Base-by-base conservation (phyloP, 2,797 vertebrate species). In the Spondyliosoma cantharus region DNA sequence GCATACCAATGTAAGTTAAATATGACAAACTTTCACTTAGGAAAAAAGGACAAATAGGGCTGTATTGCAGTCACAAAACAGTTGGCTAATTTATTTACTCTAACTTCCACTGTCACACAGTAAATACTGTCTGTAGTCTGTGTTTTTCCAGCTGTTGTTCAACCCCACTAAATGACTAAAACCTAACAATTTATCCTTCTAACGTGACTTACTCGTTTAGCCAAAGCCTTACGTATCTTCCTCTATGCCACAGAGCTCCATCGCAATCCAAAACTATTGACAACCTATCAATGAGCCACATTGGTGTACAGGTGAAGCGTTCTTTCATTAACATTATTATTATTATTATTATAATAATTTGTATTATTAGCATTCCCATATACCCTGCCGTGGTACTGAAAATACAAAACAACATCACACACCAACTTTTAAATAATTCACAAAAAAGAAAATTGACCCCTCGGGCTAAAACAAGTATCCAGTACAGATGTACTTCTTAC, bases 241-340 rank as follows among this genome's bases (percentile, higher is more conserved):
- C 27, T 17, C 20, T 25, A 20, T 46, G 45, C 24, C 45, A 29
- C 16, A 27, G 14, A 69, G 37, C 53, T 0, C 42, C 1, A 24
- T 45, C 46, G 17, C 60, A 32, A 46, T 67, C 62, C 2, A 27
- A 43, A 60, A 29, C 49, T 12, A 77, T 59, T 68, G 56, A 66
- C 71, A 67, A 2, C 2, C 19, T 20, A 50, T 54, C 7, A 56
- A 61, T 19, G 24, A 70, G 46, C 14, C 53, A 7, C 9, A 16
- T 17, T 58, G 53, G 15, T 48, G 42, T 14, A 27, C 16, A 32
- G 32, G 64, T 27, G n/a, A 69, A 50, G 45, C 11, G 37, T 25
- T 46, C 46, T 22, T 46, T 27, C 27, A 63, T 76, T 71, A n/a
- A 57, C 9, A 29, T n/a, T n/a, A n/a, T n/a, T n/a, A n/a, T n/a